A percentile compares a stretch with the other conserved stretches of the same genome.
These are phyloP conservation scores for Corella eumyota DNA, from an alignment of 23 tunicate genomes.

Conservation along the genomic window DNA sequence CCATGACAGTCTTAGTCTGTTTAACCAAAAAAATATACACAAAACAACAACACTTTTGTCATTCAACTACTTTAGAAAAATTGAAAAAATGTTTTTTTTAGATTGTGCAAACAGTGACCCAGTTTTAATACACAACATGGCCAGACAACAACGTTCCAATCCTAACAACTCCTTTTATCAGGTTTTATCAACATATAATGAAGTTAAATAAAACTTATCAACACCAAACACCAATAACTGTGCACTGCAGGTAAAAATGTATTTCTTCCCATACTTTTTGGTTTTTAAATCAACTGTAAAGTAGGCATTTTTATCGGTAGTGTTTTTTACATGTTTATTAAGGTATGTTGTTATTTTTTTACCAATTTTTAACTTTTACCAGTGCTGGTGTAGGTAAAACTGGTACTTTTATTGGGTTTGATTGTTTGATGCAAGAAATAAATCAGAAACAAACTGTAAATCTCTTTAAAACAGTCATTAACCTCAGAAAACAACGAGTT, in stretches of 20 bases:
- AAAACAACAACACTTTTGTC: too few species aligned
- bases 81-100: constrained; percentile 5
- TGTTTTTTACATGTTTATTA: too few species aligned
- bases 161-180: constrained; percentile 13
- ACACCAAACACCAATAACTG: too few species aligned
- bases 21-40: constrained; percentile 15
- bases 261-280: too few species aligned
- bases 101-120: constrained; percentile 7
- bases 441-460: constrained; percentile 9
- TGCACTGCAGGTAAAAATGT: too few species aligned
- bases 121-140: constrained; percentile 46
- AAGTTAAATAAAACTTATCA: too few species aligned
- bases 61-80: too few species aligned
- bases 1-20: too few species aligned
- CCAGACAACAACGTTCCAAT: constrained; percentile 61
- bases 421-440: constrained; percentile 27
- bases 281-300: too few species aligned
- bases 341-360: too few species aligned
- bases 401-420: constrained; percentile 42
- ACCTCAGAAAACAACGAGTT: constrained; percentile 43
- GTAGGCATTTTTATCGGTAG: too few species aligned
- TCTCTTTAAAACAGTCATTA: constrained; percentile 12
- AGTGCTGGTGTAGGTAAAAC: constrained; percentile 83
- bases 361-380: background rate
- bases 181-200: constrained; percentile 10